Evolutionary conservation across 2,113 vertebrate genomes (phyloP), one percentile per base, ranked within the genome.

Genomic region (Sinocyclocheilus anshuiensis): DNA sequence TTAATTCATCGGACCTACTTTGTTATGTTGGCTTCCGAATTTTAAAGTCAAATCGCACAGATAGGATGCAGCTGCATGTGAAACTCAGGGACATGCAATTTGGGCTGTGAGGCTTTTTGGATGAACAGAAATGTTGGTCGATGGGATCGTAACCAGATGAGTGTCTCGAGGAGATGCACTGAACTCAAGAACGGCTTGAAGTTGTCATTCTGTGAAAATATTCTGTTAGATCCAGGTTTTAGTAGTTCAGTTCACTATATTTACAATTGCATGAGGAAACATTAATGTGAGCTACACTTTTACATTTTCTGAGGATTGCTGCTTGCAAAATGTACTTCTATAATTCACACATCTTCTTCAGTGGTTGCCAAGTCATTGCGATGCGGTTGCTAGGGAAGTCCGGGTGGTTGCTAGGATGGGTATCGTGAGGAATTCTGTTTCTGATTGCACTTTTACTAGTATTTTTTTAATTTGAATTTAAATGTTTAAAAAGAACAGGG

Each of bases 1-100:
- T 92, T 94, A 89, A 92, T 93, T 88, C 87, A 90, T 87, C 65
- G 88, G 89, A 90, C 88, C 87, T 86, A 88, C 87, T 84, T 74
- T 86, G 42, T 86, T 84, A 79, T 89, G 74, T 84, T 42, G 61
- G 50, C 29, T 86, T 74, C 72, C 12, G 39, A 74, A 80, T 84
- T 78, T 53, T 20, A 71, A 88, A 88, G 61, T 76, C n/a, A 82
- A 81, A 81, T 63, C 8, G 10, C 61, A 81, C 24, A 6, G 61
- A 18, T 63, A 59, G 22, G 53, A 18, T 48, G 9, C 50, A 63
- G 67, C 48, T 71, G 65, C 45, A 29, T 22, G 10, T 4, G n/a
- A 36, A 39, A 79, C 18, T 39, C 53, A 22, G 16, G 36, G 69
- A 42, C 18, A 4, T 53, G 12, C 26, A 53, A 22, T 18, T 57